Base-by-base conservation (phyloP, 2,113 vertebrate genomes). In the Anas platyrhynchos region DNA sequence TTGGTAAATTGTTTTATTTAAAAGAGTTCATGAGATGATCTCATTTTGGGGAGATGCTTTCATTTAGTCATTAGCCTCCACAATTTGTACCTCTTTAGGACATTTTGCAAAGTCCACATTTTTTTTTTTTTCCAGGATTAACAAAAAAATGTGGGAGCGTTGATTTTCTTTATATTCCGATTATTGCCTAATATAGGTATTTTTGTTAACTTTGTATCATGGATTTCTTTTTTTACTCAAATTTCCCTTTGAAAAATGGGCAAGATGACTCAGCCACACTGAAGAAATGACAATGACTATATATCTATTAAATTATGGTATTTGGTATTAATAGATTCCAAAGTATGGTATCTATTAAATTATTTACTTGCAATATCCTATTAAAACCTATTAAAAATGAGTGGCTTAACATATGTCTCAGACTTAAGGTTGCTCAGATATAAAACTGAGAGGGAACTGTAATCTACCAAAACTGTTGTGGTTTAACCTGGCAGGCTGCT, bases 61-160 rank as follows among this genome's bases (percentile, higher is more conserved):
- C 74, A 18, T 11, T 59, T 17, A 75, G 18, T 29, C 18, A 72
- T 68, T 55, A 89, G 3, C 12, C 7, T 72, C 31, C 13, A 75
- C 20, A 74, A 14, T 71, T 59, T 78, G 12, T 69, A 3, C 4
- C 27, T 46, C 25, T 71, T 83, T 16, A 82, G 13, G 36, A 7
- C 4, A 41, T 67, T 59, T 84, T 63, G 13, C 3, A 83, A 83
- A 85, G 14, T 0, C 2, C 1, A 3, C 29, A 2, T 50, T 62
- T 73, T 79, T 79, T 61, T 61, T 23, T 23, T 48, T 21, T 46
- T 41, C 41, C 16, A 16, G 5, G 12, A 59, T 2, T 46, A 48
- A 14, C 1, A 2, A 16, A 63, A 36, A 76, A 29, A 50, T 23
- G 6, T 3, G 2, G 3, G 43, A 50, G 5, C 0, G 0, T n/a